Conservation (phyloP, 2,888 invertebrate species). For the Drosophila monieri region DNA sequence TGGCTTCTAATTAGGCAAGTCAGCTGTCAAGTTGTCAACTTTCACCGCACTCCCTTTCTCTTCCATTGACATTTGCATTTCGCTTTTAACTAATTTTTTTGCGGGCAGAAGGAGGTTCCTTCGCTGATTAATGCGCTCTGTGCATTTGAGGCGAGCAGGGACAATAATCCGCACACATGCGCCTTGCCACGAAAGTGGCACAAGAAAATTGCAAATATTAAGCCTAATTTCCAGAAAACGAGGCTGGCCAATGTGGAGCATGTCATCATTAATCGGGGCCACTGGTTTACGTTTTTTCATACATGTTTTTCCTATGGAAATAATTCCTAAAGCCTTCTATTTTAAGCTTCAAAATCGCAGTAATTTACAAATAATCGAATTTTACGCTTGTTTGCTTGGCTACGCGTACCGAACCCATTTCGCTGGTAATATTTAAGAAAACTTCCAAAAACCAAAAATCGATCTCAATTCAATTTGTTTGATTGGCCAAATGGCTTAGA, state of each 20-base stretch:
- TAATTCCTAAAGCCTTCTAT: neutral
- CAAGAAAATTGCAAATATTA: slow-evolving; percentile 45
- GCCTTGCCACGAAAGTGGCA: slow-evolving; percentile 32
- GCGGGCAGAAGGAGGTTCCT: slow-evolving; percentile 20
- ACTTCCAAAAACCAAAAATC: slow-evolving; percentile 47
- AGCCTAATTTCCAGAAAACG: slow-evolving; percentile 27
- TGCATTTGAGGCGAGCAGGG: slow-evolving; percentile 68
- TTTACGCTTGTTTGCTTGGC: neutral
- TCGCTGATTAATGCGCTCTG: slow-evolving; percentile 62
- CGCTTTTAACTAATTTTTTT: slow-evolving; percentile 70
- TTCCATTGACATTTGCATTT: slow-evolving; percentile 55
- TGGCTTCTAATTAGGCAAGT: slow-evolving; percentile 76
- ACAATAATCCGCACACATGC: slow-evolving; percentile 38
- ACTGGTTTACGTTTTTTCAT: neutral
- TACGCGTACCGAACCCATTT: neutral
- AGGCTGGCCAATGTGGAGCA: slow-evolving; percentile 43
- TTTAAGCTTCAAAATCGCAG: neutral
- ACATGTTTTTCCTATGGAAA: neutral
- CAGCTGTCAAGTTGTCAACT: slow-evolving; percentile 59
- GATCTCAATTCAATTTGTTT: slow-evolving; percentile 76
- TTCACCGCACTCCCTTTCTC: neutral
- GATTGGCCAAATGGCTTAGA: slow-evolving; percentile 67
- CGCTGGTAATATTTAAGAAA: neutral
- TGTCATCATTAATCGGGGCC: slow-evolving; percentile 11
- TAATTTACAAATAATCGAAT: neutral